These are phyloP conservation scores for Urocyon cinereoargenteus DNA, from an alignment of 2,797 vertebrate species.

Conservation along the genomic window DNA sequence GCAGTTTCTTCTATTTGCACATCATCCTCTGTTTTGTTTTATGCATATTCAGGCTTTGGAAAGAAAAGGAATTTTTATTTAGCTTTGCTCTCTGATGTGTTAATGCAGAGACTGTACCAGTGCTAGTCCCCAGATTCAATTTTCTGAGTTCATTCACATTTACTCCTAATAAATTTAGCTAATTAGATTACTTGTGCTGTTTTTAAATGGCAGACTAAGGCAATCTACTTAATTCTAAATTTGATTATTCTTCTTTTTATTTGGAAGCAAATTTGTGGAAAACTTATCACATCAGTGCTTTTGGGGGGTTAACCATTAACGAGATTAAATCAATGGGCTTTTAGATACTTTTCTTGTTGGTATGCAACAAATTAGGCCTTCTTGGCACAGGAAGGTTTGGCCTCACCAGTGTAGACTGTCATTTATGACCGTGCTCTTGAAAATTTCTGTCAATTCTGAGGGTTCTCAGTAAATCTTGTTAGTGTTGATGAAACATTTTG, in stretches of 20 bases:
- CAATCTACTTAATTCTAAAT: slow-evolving; percentile 78
- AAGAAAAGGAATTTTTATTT: not conserved
- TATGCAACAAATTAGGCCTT: slow-evolving; percentile 5
- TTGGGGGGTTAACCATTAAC: slow-evolving; percentile 33
- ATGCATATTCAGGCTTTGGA: slow-evolving; percentile 15
- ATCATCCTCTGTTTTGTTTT: not conserved
- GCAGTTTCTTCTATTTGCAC: not conserved
- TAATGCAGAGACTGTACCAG: not conserved
- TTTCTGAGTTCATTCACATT: slow-evolving; percentile 80
- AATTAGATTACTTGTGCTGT: slow-evolving; percentile 71
- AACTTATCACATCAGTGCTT: slow-evolving; percentile 42
- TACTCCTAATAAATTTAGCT: slow-evolving; percentile 76
- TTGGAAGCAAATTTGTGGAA: slow-evolving; percentile 71
- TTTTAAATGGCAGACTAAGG: slow-evolving; percentile 73
- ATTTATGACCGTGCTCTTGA: not conserved
- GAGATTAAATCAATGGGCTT: slow-evolving; percentile 52
- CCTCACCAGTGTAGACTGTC: not conserved
- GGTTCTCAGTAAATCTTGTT: not conserved
- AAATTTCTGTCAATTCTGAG: not conserved
- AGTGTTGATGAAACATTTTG: slow-evolving; percentile 23
- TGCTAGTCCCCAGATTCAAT: slow-evolving; percentile 61
- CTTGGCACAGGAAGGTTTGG: not conserved
- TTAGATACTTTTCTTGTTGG: slow-evolving; percentile 55
- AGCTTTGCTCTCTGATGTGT: not conserved
- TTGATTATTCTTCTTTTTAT: slow-evolving; percentile 80